Evolutionary conservation across 2,888 invertebrate species (phyloP).

Genomic region (Hyposoter dolosus): DNA sequence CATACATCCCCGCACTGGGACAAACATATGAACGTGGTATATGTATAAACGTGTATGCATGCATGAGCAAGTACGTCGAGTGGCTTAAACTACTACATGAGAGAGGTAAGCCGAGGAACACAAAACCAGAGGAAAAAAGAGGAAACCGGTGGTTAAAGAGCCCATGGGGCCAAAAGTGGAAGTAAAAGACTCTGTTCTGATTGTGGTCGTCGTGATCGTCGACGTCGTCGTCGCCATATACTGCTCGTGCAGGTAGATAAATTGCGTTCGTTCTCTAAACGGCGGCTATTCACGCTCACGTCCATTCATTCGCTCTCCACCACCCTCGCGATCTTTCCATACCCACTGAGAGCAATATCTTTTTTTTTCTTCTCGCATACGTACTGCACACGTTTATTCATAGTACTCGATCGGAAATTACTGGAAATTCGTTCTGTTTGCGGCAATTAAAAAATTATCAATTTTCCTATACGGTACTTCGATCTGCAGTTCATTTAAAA

Average conservation of each 20-base stretch:
- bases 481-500: too few species aligned
- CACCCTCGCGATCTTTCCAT: slow-evolving; percentile 60
- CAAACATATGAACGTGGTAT: not conserved
- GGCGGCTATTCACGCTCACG: slow-evolving; percentile 66
- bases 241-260: slow-evolving; percentile 65
- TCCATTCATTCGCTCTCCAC: slow-evolving; percentile 63
- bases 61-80: slow-evolving; percentile 54
- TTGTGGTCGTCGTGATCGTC: slow-evolving; percentile 33
- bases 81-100: slow-evolving; percentile 59
- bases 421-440: not conserved
- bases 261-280: slow-evolving; percentile 65
- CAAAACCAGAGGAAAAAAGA: slow-evolving; percentile 31
- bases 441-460: not conserved
- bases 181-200: slow-evolving; percentile 45
- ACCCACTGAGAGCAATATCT: not conserved
- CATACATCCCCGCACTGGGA: slow-evolving; percentile 40
- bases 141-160: slow-evolving; percentile 60
- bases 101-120: slow-evolving; percentile 57
- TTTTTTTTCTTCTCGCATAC: not conserved
- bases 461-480: not conserved
- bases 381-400: not conserved
- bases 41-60: not conserved
- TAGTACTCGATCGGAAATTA: not conserved
- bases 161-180: slow-evolving; percentile 49
- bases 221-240: slow-evolving; percentile 26